Conservation (phyloP, 2,113 vertebrate genomes). For the Apeltes quadracus region DNA sequence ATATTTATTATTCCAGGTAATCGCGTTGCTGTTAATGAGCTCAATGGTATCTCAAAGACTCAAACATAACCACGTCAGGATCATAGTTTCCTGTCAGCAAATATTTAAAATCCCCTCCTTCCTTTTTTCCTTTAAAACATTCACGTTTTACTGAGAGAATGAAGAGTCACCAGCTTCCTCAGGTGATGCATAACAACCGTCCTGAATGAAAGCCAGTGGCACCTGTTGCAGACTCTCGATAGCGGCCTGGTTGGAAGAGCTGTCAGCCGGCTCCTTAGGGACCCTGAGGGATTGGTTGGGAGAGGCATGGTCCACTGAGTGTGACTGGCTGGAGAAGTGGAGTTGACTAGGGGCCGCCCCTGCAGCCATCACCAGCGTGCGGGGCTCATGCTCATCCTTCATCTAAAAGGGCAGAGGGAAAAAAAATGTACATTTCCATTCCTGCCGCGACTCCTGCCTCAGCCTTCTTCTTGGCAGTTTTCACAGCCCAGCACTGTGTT, state of each 20-base stretch:
- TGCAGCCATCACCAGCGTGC: constrained; percentile 38
- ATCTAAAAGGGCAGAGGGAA: constrained; percentile 17
- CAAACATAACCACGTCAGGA: constrained; percentile 19
- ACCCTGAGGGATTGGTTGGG: constrained; percentile 61
- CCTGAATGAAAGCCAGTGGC: constrained; percentile 40
- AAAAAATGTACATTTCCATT: constrained; percentile 52
- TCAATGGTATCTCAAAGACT: constrained; percentile 25
- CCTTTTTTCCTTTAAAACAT: constrained; percentile 18
- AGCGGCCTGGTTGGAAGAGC: constrained; percentile 40
- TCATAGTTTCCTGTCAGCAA: constrained; percentile 16
- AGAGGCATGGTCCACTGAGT: constrained; percentile 60
- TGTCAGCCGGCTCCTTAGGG: constrained; percentile 60
- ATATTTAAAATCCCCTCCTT: constrained; percentile 15
- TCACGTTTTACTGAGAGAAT: constrained; percentile 11
- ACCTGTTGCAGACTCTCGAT: constrained; percentile 58
- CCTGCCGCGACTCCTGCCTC: constrained; percentile 46
- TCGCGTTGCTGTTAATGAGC: background rate
- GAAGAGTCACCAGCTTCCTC: constrained; percentile 17
- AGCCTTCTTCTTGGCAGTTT: constrained; percentile 62
- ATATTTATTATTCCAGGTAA: constrained; percentile 11
- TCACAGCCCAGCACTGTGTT: constrained; percentile 54
- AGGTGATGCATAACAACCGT: constrained; percentile 31
- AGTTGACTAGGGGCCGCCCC: constrained; percentile 48
- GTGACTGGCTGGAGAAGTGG: constrained; percentile 63
- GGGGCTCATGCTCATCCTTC: constrained; percentile 47